Evolutionary conservation across 2,113 vertebrate species (phyloP).

Genomic region (Salvelinus alpinus): DNA sequence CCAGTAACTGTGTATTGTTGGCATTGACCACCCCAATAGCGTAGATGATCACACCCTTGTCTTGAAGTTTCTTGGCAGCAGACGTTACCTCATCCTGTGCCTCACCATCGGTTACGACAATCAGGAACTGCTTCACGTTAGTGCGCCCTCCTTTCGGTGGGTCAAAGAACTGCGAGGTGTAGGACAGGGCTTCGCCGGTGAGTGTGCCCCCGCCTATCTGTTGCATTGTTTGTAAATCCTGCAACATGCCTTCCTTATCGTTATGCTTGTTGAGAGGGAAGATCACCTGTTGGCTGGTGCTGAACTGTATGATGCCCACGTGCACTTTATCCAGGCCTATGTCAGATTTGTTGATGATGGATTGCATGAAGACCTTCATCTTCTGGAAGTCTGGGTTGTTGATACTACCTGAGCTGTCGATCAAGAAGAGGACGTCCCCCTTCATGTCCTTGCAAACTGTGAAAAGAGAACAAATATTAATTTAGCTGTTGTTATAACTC

Average conservation of each 20-base stretch:
- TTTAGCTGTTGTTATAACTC: too few species aligned
- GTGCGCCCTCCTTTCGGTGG: too few species aligned
- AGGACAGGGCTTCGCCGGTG: too few species aligned
- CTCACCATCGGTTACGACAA: too few species aligned
- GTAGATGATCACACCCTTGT: too few species aligned
- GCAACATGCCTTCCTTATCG: slow-evolving; percentile 53
- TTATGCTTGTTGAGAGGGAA: slow-evolving; percentile 69
- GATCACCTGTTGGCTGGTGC: slow-evolving; percentile 44
- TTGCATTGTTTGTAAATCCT: slow-evolving; percentile 59
- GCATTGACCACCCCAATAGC: too few species aligned
- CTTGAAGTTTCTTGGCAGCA: too few species aligned
- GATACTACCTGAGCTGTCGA: slow-evolving; percentile 84
- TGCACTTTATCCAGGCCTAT: slow-evolving; percentile 68
- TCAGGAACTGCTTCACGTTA: too few species aligned
- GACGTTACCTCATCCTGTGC: too few species aligned
- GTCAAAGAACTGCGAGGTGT: too few species aligned
- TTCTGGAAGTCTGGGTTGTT: slow-evolving; percentile 63
- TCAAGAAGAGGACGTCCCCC: slow-evolving; percentile 81
- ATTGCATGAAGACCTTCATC: slow-evolving; percentile 80
- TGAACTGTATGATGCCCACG: slow-evolving; percentile 83
- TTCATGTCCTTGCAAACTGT: slow-evolving; percentile 77
- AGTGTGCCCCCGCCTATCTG: slow-evolving; percentile 69
- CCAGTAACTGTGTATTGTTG: too few species aligned
- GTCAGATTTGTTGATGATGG: slow-evolving; percentile 64
- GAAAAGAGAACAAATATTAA: too few species aligned